A percentile compares a stretch with the other conserved stretches of the same genome.
phyloP scores from a whole-genome alignment of 2,113 vertebrate genomes.

The Turdus rufiventris region DNA sequence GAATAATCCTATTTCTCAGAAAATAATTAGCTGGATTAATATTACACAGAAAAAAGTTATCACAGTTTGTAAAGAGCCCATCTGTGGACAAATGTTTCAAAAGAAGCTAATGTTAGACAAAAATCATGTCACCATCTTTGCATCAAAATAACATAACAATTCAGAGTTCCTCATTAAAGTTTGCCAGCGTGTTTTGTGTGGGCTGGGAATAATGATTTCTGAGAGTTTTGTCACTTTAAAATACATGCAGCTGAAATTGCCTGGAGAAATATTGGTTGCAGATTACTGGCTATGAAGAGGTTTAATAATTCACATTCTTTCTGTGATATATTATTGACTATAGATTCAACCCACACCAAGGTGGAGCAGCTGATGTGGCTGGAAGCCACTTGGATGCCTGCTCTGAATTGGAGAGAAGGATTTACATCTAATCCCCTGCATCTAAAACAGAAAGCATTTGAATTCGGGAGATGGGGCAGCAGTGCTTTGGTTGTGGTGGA shows the following conservation, averaged over 20 bases:
- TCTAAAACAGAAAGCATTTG: neutral
- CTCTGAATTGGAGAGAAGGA: neutral
- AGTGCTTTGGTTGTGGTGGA: accelerated
- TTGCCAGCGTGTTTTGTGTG: neutral
- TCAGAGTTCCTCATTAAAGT: neutral
- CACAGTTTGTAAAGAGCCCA: neutral
- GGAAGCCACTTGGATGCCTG: neutral
- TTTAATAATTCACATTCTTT: neutral
- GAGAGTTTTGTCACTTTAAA: neutral
- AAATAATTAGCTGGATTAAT: neutral
- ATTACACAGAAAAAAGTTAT: neutral
- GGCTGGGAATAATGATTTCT: neutral
- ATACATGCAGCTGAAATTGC: neutral
- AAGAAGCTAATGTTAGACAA: neutral
- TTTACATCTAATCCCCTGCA: neutral
- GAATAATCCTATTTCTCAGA: neutral
- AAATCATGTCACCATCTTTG: neutral
- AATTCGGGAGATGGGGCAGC: neutral
- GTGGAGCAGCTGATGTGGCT: neutral
- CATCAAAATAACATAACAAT: neutral
- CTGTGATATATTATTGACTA: neutral
- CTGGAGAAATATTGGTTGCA: neutral
- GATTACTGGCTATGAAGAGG: neutral
- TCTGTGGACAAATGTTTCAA: neutral
- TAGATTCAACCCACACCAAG: neutral